These are phyloP conservation scores for Sturmia bella DNA, from an alignment of 2,888 invertebrate genomes.

Conservation along the genomic window DNA sequence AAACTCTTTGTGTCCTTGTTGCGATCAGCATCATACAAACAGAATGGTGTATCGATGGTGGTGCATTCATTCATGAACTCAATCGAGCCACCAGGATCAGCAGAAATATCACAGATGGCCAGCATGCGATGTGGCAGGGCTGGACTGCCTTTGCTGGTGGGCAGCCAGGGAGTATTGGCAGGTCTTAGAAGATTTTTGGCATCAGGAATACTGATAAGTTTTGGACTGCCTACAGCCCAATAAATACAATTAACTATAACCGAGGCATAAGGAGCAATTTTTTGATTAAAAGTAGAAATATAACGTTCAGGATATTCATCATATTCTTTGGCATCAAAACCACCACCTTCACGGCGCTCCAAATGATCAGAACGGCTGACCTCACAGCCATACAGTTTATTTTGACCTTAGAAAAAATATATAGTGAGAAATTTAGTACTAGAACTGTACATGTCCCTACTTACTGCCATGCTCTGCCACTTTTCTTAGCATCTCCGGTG, in stretches of 20 bases:
- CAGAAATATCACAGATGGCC: slow-evolving; percentile 98
- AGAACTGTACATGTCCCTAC: slow-evolving; percentile 55
- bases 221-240: slow-evolving; percentile 98
- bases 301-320: slow-evolving; percentile 96
- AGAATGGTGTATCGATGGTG: slow-evolving; percentile 99
- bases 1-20: slow-evolving; percentile 98
- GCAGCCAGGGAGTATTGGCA: slow-evolving; percentile 95
- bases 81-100: slow-evolving; percentile 98
- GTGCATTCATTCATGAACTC: slow-evolving; percentile 99
- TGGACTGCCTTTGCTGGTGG: slow-evolving; percentile 93
- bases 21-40: slow-evolving; percentile 98
- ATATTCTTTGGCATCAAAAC: slow-evolving; percentile 93
- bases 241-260: slow-evolving; percentile 99
- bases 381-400: slow-evolving; percentile 98
- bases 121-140: slow-evolving; percentile 94
- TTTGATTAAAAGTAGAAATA: slow-evolving; percentile 96
- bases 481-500: slow-evolving; percentile 96
- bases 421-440: background rate
- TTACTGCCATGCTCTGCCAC: slow-evolving; percentile 98
- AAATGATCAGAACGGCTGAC: slow-evolving; percentile 96
- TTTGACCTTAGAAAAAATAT: slow-evolving; percentile 86
- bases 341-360: slow-evolving; percentile 94
- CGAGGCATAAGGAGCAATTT: slow-evolving; percentile 98
- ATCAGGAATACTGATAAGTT: slow-evolving; percentile 97
- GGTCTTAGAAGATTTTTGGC: slow-evolving; percentile 96